Evolutionary conservation across 2,113 vertebrate species (phyloP), one percentile per base, ranked within the genome.

Genomic region (Terrapene triunguis): DNA sequence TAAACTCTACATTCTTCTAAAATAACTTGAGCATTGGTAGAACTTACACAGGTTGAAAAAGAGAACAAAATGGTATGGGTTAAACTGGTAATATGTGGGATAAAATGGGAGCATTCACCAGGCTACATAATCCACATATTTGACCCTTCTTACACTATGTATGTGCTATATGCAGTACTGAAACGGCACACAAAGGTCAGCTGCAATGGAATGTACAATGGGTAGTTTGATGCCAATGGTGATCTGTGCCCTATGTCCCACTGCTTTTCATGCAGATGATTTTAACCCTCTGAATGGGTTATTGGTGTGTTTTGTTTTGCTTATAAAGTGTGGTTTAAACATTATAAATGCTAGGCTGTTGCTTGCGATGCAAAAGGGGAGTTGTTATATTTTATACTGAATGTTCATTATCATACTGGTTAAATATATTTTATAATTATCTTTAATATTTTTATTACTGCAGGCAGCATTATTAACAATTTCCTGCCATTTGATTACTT

Each of bases 241-340:
- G n/a, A 72, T 78, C 24, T 78, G 22, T 78, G 42, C 74, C 12
- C 42, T 25, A 1, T 78, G 42, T 78, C 47, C 24, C 24, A 47
- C 24, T 47, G 42, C 22, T 44, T 78, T 47, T 78, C 42, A 47
- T 78, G 42, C 74, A 27, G 27, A 14, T 78, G 44, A 44, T 27
- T 78, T 78, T 78, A 78, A 47, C 6, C 42, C 42, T 78, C 74
- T 27, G 13, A 47, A 21, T 38, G 16, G 65, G 25, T 95, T 57
- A 80, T 82, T 55, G 44, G 51, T 85, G 16, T 24, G 44, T 81
- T 89, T 10, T 89, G 78, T 62, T 93, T 93, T 55, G 21, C 84
- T 92, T 90, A 29, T 76, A 90, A 57, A 95, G 84, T 32, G 72
- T 89, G 38, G 11, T 91, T 89, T 90, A 42, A 82, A 79, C 89